Evolutionary conservation across 1,140 invertebrate genomes (phyloP).

Genomic region (Protaetia brevitarsis): DNA sequence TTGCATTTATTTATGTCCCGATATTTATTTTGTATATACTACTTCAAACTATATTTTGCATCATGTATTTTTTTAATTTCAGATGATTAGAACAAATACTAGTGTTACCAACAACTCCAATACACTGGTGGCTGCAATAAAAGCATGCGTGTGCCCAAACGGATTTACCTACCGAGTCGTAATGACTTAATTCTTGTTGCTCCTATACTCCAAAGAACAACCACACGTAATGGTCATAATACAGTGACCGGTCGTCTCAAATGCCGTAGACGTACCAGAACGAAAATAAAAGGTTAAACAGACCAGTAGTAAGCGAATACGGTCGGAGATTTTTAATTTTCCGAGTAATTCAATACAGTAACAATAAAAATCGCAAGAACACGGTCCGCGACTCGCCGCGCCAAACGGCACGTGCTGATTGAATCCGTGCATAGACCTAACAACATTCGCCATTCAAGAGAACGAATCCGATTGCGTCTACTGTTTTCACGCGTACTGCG

Average conservation of each 20-base stretch:
- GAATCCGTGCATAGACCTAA: slow-evolving; percentile 15
- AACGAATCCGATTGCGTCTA: slow-evolving; percentile 14
- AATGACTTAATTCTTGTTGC: not conserved
- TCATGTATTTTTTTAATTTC: too few relatives aligned
- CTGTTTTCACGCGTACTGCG: slow-evolving; percentile 11
- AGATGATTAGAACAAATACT: too few relatives aligned
- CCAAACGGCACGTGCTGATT: slow-evolving; percentile 15
- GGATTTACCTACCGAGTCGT: slow-evolving; percentile 4
- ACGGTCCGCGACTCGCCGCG: not conserved
- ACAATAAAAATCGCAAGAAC: not conserved
- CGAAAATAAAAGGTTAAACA: slow-evolving; percentile 3
- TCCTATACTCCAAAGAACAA: not conserved
- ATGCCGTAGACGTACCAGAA: not conserved
- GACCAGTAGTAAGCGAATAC: not conserved
- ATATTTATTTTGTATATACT: too few relatives aligned
- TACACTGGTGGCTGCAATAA: too few relatives aligned
- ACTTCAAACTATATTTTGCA: too few relatives aligned
- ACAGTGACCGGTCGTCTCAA: not conserved
- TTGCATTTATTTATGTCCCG: too few relatives aligned
- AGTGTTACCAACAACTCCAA: too few relatives aligned
- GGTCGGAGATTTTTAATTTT: slow-evolving; percentile 3
- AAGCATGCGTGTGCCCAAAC: too few relatives aligned
- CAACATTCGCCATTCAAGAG: not conserved
- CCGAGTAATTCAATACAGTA: slow-evolving; percentile 14
- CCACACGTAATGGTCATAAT: not conserved